Percentiles rank a stretch among this genome's conserved stretches.
These are phyloP conservation scores for Thryonomys swinderianus DNA, from an alignment of 2,113 vertebrate genomes.

Conservation along the genomic window DNA sequence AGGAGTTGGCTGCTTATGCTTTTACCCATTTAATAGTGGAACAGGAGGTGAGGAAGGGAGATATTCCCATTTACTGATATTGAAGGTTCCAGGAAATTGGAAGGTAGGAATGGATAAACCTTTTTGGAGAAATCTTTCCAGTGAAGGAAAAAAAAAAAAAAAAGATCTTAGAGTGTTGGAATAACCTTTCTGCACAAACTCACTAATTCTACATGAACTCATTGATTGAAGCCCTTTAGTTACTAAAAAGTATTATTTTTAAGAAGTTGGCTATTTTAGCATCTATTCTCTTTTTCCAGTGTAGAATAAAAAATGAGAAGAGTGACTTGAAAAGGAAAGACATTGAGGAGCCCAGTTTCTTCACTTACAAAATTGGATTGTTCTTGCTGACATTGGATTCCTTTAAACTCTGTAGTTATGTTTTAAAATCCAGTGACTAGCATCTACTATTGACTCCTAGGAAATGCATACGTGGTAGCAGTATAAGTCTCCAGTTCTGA, in stretches of 20 bases:
- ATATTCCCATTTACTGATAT: neutral
- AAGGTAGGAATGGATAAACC: neutral
- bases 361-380: neutral
- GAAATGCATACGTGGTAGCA: neutral
- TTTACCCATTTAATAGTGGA: neutral
- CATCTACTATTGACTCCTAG: neutral
- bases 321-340: neutral
- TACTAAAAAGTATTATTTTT: conserved; percentile 1
- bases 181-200: neutral
- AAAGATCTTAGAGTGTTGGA: neutral
- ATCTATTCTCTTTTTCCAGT: neutral
- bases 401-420: neutral
- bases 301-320: neutral
- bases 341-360: neutral
- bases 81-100: neutral
- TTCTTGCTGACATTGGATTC: neutral
- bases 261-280: neutral
- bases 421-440: neutral
- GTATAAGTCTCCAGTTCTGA: neutral
- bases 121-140: neutral
- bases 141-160: neutral
- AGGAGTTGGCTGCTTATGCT: neutral
- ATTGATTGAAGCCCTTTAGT: neutral
- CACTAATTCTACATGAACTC: neutral
- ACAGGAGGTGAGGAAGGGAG: neutral